Conservation (phyloP, 2,888 invertebrate genomes). For the Tipula confusa region DNA sequence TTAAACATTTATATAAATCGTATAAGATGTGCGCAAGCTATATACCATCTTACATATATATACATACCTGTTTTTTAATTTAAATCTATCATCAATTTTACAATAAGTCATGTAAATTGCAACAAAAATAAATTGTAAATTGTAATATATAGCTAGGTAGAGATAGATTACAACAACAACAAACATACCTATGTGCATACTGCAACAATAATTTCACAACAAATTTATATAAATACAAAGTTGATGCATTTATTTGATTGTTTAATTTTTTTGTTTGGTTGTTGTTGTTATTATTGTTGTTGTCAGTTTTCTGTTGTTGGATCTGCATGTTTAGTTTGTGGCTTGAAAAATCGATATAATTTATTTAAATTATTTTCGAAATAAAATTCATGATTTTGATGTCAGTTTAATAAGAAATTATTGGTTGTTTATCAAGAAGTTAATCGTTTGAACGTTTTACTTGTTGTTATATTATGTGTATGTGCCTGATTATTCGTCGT, state of each 20-base stretch:
- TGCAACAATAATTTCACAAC: not conserved
- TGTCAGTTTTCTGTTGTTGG: not conserved
- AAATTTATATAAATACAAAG: too few relatives aligned
- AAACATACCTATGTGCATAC: not conserved
- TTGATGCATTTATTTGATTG: slow-evolving; percentile 20
- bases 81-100: slow-evolving; percentile 9
- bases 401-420: slow-evolving; percentile 25
- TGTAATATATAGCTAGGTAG: not conserved
- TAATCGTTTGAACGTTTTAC: slow-evolving; percentile 25
- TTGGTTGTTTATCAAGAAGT: slow-evolving; percentile 25
- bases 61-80: not conserved
- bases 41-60: not conserved
- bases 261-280: not conserved
- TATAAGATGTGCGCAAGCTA: not conserved
- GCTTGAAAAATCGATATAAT: slow-evolving; percentile 5
- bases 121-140: not conserved
- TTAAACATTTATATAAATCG: not conserved
- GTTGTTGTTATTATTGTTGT: too few relatives aligned
- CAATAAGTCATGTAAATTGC: not conserved
- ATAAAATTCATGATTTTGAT: slow-evolving; percentile 21
- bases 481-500: not conserved
- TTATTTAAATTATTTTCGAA: slow-evolving; percentile 20
- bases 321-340: not conserved
- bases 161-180: too few relatives aligned
- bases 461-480: not conserved